A percentile compares a stretch with the other conserved stretches of the same genome.
These are phyloP conservation scores for Dendroctonus ponderosae DNA, from an alignment of 1,140 invertebrate genomes.

Conservation along the genomic window DNA sequence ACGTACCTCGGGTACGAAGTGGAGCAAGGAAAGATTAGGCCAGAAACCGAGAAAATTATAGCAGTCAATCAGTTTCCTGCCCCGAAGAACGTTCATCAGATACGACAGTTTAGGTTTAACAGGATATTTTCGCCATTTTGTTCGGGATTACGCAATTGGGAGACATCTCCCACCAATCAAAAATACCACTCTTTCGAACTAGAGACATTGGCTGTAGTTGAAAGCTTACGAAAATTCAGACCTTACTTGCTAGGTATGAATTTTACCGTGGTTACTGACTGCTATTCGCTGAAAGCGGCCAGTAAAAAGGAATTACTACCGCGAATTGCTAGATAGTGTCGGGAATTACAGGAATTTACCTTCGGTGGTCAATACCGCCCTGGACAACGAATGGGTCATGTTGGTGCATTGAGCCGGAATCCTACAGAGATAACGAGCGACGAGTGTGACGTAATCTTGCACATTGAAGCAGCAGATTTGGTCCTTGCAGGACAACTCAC, in stretches of 20 bases:
- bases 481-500: too few species aligned
- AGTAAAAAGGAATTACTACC: slow-evolving; percentile 38
- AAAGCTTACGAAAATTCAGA: slow-evolving; percentile 37
- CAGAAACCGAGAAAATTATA: slow-evolving; percentile 3
- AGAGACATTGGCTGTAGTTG: slow-evolving; percentile 48
- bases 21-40: too few species aligned
- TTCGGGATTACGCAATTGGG: slow-evolving; percentile 23
- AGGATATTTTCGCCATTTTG: slow-evolving; percentile 28
- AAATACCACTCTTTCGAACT: slow-evolving; percentile 49
- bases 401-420: slow-evolving; percentile 23
- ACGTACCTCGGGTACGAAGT: slow-evolving; percentile 1
- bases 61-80: slow-evolving; percentile 3
- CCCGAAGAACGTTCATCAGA: slow-evolving; percentile 16
- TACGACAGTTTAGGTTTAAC: slow-evolving; percentile 31
- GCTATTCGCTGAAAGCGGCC: neutral
- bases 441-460: too few species aligned
- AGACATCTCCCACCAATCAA: slow-evolving; percentile 31
- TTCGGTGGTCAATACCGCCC: slow-evolving; percentile 43
- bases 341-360: slow-evolving; percentile 16
- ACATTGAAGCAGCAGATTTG: too few species aligned
- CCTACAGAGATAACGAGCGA: too few species aligned
- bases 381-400: slow-evolving; percentile 31
- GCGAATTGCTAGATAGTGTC: slow-evolving; percentile 45
- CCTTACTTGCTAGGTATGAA: slow-evolving; percentile 45
- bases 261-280: slow-evolving; percentile 45